Evolutionary conservation across 2,113 vertebrate species (phyloP), one percentile per base, ranked within the genome.

Genomic region (Crotalus helleri): DNA sequence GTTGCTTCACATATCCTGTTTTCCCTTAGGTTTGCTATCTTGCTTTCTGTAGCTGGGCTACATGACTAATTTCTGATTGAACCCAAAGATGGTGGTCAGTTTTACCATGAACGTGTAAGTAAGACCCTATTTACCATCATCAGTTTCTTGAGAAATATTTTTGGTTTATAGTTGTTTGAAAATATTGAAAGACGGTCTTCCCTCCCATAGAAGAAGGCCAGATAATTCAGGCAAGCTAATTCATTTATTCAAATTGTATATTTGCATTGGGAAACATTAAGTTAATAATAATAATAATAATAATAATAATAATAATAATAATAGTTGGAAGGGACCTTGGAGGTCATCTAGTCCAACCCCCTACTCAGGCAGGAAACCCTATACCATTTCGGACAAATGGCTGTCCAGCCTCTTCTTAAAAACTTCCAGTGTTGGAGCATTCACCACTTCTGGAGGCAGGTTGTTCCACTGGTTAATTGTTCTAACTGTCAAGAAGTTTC

Each of bases 221-320:
- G 85, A 89, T 46, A 57, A 89, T 74, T 29, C 33, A 88, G 69
- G 86, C n/a, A 88, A 59, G 86, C 39, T 74, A 81, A 89, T 92
- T 61, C 87, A 88, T 57, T 51, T 39, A 81, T 88, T 92, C 33
- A 92, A 26, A 11, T 69, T 88, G 69, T 92, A 55, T 92, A 26
- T 92, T 87, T 33, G n/a, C 8, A 51, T 87, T 61, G 33, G 54
- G 53, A 54, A 64, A 21, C 5, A 46, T 24, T 39, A 55, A 17
- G 49, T 49, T 49, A 49, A 49, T 49, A 49, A 49, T 49, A 49
- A 46, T 46, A 46, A 46, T 46, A 46, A 46, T 46, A 46, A 46
- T 46, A 46, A 46, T 46, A 46, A 46, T 46, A 46, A 46, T 46
- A 46, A 46, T 49, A 49, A 49, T 49, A 49, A 49, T 49, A 49